Evolutionary conservation across 2,113 vertebrate genomes (phyloP).

Genomic region (Dipodomys merriami): DNA sequence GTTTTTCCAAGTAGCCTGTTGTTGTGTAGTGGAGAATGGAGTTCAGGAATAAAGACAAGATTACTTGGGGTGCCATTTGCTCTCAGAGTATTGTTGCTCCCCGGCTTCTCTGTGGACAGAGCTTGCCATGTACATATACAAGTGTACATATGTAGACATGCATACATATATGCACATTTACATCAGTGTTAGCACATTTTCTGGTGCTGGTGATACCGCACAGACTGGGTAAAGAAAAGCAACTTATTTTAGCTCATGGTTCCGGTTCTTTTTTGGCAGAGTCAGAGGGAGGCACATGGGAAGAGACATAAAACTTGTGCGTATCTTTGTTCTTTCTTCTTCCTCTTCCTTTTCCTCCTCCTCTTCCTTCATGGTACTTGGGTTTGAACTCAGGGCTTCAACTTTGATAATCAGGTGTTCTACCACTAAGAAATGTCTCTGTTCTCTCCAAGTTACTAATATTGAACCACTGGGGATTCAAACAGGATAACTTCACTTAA

Average conservation of each 20-base stretch:
- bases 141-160: fast-evolving
- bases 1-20: neutral
- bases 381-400: too few relatives aligned
- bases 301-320: neutral
- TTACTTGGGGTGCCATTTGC: neutral
- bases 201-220: neutral
- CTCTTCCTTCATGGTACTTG: too few relatives aligned
- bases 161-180: neutral
- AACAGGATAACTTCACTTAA: neutral
- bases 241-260: neutral
- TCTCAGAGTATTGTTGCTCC: neutral
- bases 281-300: neutral
- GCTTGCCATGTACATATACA: neutral
- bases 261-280: neutral
- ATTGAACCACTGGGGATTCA: neutral
- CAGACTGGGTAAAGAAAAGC: neutral
- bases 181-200: neutral
- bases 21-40: neutral
- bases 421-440: too few relatives aligned
- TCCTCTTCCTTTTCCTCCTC: too few relatives aligned
- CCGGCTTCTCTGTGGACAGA: neutral
- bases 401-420: too few relatives aligned
- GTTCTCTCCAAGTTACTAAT: neutral
- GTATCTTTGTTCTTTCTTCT: neutral
- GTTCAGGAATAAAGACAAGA: neutral